A percentile compares a stretch with the other conserved stretches of the same genome.
phyloP scores from a whole-genome alignment of 1,140 invertebrate species.

The Akabosia matsudoensis region DNA sequence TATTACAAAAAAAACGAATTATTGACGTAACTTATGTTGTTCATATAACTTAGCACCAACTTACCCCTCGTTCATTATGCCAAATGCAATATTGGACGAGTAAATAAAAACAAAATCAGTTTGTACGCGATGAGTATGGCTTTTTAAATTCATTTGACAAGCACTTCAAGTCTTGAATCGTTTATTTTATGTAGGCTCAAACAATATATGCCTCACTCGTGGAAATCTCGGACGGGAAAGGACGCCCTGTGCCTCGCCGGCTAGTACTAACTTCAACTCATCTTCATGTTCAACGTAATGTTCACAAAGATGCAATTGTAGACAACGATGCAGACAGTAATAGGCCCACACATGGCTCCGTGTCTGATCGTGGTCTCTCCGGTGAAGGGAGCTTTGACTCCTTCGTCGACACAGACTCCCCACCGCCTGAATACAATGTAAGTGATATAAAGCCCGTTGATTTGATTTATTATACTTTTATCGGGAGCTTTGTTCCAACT shows the following conservation, averaged over 20 bases:
- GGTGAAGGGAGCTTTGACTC: constrained; percentile 45
- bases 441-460: background rate
- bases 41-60: too few relatives aligned
- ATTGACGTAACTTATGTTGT: too few relatives aligned
- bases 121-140: too few relatives aligned
- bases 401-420: constrained; percentile 43
- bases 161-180: background rate
- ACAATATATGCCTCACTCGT: constrained; percentile 36
- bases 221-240: constrained; percentile 44
- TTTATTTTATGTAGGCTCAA: background rate
- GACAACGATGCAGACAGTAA: constrained; percentile 42
- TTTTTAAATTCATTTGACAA: too few relatives aligned
- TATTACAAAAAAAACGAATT: too few relatives aligned
- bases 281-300: constrained; percentile 38
- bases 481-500: background rate
- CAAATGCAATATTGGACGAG: too few relatives aligned
- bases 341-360: constrained; percentile 42
- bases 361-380: constrained; percentile 39
- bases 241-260: constrained; percentile 34
- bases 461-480: background rate
- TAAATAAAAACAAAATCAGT: too few relatives aligned
- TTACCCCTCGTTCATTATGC: too few relatives aligned
- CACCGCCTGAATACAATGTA: constrained; percentile 44
- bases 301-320: constrained; percentile 24
- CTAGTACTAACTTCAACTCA: constrained; percentile 41